These are phyloP conservation scores for Callyntrura guangdongensis DNA, from an alignment of 2,888 invertebrate species.

Conservation along the genomic window DNA sequence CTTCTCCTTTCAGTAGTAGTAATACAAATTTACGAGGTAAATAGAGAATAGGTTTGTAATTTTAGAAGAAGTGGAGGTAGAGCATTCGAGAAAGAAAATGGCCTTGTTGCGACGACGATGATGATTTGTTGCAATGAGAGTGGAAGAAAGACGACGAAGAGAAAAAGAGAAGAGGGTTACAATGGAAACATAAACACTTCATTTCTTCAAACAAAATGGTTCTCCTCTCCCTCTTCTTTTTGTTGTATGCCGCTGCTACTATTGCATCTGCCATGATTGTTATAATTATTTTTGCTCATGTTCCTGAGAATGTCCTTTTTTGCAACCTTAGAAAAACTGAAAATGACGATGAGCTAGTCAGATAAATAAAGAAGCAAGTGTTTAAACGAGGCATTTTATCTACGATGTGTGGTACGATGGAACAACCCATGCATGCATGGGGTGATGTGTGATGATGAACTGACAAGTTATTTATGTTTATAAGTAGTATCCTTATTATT, in stretches of 20 bases:
- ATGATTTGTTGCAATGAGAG: conserved; percentile 24
- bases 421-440: neutral
- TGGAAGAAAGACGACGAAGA: neutral
- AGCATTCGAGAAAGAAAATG: neutral
- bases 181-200: conserved; percentile 27
- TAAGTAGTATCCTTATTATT: too few relatives aligned
- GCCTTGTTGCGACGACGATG: neutral
- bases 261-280: neutral
- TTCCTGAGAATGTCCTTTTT: conserved; percentile 20
- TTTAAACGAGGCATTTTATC: conserved; percentile 38
- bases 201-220: conserved; percentile 32
- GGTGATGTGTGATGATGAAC: conserved; percentile 2
- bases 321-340: neutral
- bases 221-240: conserved; percentile 24
- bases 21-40: too few relatives aligned
- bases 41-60: conserved; percentile 22
- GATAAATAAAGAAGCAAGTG: conserved; percentile 19
- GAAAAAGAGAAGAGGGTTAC: neutral
- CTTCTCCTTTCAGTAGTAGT: neutral
- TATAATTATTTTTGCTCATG: conserved; percentile 36
- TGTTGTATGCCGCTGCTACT: conserved; percentile 2
- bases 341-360: neutral
- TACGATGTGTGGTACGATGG: conserved; percentile 1
- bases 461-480: too few relatives aligned
- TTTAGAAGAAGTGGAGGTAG: neutral